Evolutionary conservation across 2,888 invertebrate species (phyloP), one percentile per base, ranked within the genome.

Genomic region (Pogonocherus hispidulus): DNA sequence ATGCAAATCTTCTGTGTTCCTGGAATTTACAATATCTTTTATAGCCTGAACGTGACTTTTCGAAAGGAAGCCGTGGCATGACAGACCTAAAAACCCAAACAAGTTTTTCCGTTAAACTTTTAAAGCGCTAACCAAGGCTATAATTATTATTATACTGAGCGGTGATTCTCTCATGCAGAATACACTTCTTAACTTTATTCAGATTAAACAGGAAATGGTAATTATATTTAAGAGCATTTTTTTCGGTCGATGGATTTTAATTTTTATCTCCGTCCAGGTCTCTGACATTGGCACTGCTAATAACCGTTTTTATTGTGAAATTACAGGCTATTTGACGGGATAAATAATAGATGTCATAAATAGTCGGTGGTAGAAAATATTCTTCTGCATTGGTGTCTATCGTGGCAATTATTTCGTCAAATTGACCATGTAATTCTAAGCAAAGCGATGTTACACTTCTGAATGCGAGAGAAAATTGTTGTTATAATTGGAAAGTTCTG

Each of bases 201-300:
- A 55, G 35, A 55, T 55, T 55, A 41, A 27, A n/a, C 55, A 55
- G 55, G 55, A 55, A 55, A 55, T 41, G 11, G 14, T 54, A 55
- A 54, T 54, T 54, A 54, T 35, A 54, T 32, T 44, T 32, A 54
- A 35, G 44, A 23, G 41, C 47, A 47, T 54, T 54, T 63, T 63
- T 63, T 55, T 63, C 46, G 20, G 41, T 44, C 41, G 37, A 46
- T 8, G 4, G 27, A n/a, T n/a, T 5, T 14, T n/a, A n/a, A 14
- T 44, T 44, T 44, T 44, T 44, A 11, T 44, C 44, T 14, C 2
- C 44, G 14, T 14, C 14, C 20, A 9, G 47, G 47, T 19, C 19
- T 18, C 20, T 19, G 47, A 47, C 47, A 47, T 9, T n/a, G 47
- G 8, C 47, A 5, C 6, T 11, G 22, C 14, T 41, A 41, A 41